A percentile compares a stretch with the other conserved stretches of the same genome.
These are phyloP conservation scores for Anolis apletophallus DNA, from an alignment of 2,797 vertebrate genomes.

Conservation along the genomic window DNA sequence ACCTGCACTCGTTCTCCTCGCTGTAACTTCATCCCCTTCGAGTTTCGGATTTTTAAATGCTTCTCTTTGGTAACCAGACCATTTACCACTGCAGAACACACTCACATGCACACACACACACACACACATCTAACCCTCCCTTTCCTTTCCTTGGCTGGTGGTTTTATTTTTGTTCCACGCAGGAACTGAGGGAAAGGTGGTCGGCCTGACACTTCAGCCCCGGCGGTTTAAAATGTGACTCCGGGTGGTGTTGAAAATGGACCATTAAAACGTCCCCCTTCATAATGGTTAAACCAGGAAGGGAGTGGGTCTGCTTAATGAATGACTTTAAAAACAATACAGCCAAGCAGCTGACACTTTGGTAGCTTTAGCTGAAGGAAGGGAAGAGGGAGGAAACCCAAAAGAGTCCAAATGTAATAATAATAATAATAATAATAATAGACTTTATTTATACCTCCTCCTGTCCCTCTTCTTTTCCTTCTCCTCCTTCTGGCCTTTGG, in stretches of 20 bases:
- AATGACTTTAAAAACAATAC: neutral
- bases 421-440: too few species aligned
- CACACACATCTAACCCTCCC: too few species aligned
- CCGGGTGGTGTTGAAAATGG: neutral
- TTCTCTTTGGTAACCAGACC: too few species aligned
- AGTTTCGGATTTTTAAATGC: conserved; percentile 17
- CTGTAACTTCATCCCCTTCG: neutral
- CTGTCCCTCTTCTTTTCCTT: too few species aligned
- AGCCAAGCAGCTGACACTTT: neutral
- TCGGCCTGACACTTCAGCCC: neutral
- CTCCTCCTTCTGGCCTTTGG: too few species aligned
- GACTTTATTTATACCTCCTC: too few species aligned
- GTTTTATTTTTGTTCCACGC: neutral
- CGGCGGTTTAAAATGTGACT: conserved; percentile 3
- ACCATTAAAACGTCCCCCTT: conserved; percentile 36
- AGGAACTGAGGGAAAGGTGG: neutral
- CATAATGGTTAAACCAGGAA: neutral
- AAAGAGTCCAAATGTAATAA: too few species aligned
- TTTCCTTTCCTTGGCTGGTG: neutral
- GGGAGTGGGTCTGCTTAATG: conserved; percentile 23
- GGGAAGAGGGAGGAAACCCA: neutral
- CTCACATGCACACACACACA: neutral
- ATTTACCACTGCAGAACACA: neutral
- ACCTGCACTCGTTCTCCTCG: neutral
- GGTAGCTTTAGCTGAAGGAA: neutral